These are phyloP conservation scores for Scartelaos histophorus DNA, from an alignment of 2,113 vertebrate species.

Conservation along the genomic window DNA sequence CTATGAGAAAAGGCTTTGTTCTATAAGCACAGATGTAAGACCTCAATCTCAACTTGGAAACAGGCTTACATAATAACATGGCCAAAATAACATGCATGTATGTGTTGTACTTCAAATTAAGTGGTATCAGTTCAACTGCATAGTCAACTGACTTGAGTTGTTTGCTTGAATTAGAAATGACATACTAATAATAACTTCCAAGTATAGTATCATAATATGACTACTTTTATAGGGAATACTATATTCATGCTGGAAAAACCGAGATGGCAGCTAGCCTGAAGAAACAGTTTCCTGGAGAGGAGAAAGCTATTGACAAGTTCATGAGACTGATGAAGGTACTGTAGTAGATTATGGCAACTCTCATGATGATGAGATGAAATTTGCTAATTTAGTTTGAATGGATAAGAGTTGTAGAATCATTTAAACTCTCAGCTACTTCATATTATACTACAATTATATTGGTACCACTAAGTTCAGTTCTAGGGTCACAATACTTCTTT, in stretches of 20 bases:
- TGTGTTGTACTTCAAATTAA: too few species aligned
- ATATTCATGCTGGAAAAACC: constrained; percentile 75
- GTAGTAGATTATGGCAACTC: not conserved
- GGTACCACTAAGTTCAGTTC: not conserved
- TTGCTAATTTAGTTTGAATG: not conserved
- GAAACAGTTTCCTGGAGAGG: constrained; percentile 80
- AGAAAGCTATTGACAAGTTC: constrained; percentile 76
- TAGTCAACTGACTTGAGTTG: too few species aligned
- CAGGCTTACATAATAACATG: too few species aligned
- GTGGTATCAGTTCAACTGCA: too few species aligned
- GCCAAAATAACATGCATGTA: too few species aligned
- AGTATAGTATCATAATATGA: not conserved
- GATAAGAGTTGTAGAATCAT: too few species aligned
- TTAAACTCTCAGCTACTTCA: too few species aligned
- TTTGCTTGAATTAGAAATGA: too few species aligned
- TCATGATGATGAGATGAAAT: not conserved
- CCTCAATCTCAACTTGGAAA: too few species aligned
- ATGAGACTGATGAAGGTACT: constrained; percentile 81
- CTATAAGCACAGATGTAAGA: not conserved
- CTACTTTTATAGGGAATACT: constrained; percentile 59
- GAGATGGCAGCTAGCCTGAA: constrained; percentile 73
- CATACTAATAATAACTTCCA: not conserved
- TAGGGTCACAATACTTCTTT: not conserved
- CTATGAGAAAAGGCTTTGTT: not conserved
- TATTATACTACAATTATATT: too few species aligned